Base-by-base conservation (phyloP, 2,888 invertebrate species). In the Globia sparganii region DNA sequence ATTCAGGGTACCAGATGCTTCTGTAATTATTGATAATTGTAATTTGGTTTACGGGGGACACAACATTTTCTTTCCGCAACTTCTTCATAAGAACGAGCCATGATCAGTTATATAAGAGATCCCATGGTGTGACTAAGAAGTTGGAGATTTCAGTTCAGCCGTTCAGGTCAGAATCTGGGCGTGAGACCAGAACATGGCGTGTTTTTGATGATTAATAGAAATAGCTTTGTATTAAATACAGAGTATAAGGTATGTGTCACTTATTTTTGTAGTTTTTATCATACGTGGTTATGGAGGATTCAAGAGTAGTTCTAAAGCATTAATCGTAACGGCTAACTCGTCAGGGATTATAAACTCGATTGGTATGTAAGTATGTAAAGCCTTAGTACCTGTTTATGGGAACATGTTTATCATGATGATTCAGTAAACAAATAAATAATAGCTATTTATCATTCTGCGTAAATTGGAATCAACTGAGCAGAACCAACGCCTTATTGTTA, bases 341-440 rank as follows among this genome's bases (percentile, higher is more conserved):
- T 78, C 43, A 73, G 25, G 71, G 67, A 86, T 83, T 72, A 86
- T 72, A 72, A 83, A 78, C 84, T 77, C 68, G 83, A 83, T 83
- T n/a, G 11, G 25, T 53, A 86, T 68, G 58, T 66, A 64, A 46
- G 73, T 68, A 69, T 71, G 43, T 73, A 53, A 64, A n/a, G n/a
- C n/a, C n/a, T n/a, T n/a, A n/a, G 65, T 84, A 84, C 87, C 71
- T 72, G 83, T 75, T 86, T 72, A 59, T 72, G 72, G 69, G 62
- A 84, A 79, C 75, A 62, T 64, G 72, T 69, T 64, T 40, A 84
- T 80, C 71, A 72, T 43, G 58, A 84, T 87, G 69, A 80, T 84
- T 84, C 69, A 79, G 64, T 71, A 69, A 72, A 77, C 62, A 78
- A 75, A 86, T 84, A 84, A 83, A 84, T 84, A 79, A 80, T 70